Base-by-base conservation (phyloP, 2,888 invertebrate genomes). In the Schrankia costaestrigalis region DNA sequence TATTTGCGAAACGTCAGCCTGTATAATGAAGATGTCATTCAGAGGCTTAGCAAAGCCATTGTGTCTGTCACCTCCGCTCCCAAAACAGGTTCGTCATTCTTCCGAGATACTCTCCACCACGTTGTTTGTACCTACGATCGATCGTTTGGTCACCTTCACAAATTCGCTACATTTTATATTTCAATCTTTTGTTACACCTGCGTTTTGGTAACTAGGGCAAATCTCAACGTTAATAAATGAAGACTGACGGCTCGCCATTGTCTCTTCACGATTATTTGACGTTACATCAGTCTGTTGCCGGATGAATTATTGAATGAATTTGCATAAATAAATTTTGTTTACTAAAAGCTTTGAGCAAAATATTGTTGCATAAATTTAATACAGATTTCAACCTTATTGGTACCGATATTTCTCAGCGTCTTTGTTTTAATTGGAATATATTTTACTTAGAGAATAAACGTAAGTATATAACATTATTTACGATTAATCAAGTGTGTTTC, bases 11-110 rank as follows among this genome's bases (percentile, higher is more conserved):
- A 70, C 71, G 77, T 80, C 78, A 77, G 62, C 69, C 55, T 41
- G 58, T 63, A 65, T 79, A 81, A 81, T 81, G 75, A 79, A 79
- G 71, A 72, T 71, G 78, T 79, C 79, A 78, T 75, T 76, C 69
- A 73, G 62, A 41, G 48, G 64, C 66, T 76, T 63, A 63, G 59
- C 59, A 58, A 65, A 63, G 59, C 67, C 59, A 74, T 81, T 81
- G 76, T 78, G 60, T 64, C 60, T 56, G 55, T 53, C 64, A 55
- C 57, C 52, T 50, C 48, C 46, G 37, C 50, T 31, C 45, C 51
- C 48, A 60, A 70, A 25, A 63, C 67, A 65, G 57, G 60, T 48
- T 53, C 61, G 63, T 71, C 71, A 64, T 54, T 54, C 50, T 46
- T 40, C 26, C 39, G 30, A 46, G 37, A 54, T 54, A 46, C 53